Evolutionary conservation across 2,797 vertebrate species (phyloP).

Genomic region (Balearica regulorum): DNA sequence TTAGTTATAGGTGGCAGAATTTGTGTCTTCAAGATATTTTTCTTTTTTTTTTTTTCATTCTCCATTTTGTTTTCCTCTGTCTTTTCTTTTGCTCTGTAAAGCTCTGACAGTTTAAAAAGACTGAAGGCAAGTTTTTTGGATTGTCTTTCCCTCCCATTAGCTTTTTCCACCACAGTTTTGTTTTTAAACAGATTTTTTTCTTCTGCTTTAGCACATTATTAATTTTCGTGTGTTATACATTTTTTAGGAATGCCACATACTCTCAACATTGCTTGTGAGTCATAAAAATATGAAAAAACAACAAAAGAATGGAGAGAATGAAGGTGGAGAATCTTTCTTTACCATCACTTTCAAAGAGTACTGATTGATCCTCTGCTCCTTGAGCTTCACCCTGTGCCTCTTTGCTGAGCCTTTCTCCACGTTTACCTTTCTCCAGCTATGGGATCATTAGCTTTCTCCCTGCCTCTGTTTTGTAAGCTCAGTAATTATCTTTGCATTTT

Average conservation of each 20-base stretch:
- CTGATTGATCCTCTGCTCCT: neutral
- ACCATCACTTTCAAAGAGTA: neutral
- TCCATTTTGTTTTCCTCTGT: neutral
- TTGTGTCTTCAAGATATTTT: neutral
- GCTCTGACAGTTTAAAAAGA: neutral
- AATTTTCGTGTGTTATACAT: neutral
- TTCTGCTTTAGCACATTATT: neutral
- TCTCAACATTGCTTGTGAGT: neutral
- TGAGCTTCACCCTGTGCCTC: neutral
- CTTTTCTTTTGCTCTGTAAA: neutral
- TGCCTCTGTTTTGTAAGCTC: neutral
- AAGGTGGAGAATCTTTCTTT: neutral
- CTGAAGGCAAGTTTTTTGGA: neutral
- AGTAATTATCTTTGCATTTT: neutral
- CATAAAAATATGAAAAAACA: neutral
- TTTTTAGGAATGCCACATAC: neutral
- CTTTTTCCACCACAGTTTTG: neutral
- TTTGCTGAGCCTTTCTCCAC: neutral
- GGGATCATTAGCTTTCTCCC: neutral
- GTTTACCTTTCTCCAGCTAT: neutral
- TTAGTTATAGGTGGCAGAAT: neutral
- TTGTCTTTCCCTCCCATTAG: neutral
- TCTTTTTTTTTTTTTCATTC: neutral
- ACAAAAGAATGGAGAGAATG: neutral
- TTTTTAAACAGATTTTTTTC: neutral